These are phyloP conservation scores for Paramuricea clavata DNA, from an alignment of 92 coral and sea anemone genomes.

Conservation along the genomic window DNA sequence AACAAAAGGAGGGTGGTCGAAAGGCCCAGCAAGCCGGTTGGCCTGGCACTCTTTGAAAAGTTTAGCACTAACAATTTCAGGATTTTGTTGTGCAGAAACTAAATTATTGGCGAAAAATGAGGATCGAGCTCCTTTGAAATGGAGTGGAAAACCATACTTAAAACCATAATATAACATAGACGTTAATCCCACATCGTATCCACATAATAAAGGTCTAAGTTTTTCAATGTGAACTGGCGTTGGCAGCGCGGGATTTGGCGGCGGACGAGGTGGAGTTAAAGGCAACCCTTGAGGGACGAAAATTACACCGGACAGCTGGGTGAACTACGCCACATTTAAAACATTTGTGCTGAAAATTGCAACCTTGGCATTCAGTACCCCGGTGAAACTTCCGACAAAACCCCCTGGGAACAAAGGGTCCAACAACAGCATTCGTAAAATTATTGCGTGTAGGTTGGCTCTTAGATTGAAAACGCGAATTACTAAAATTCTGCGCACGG, in stretches of 20 bases:
- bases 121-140: constrained; percentile 23
- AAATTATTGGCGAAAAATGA: constrained; percentile 39
- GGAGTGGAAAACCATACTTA: constrained; percentile 46
- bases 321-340: constrained; percentile 1
- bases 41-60: constrained; percentile 42
- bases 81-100: constrained; percentile 60
- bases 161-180: constrained; percentile 38
- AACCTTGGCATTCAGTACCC: constrained; percentile 27
- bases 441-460: not conserved
- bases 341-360: constrained; percentile 44
- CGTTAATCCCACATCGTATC: not conserved
- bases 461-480: not conserved
- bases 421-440: not conserved
- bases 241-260: not conserved
- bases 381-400: constrained; percentile 43
- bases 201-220: not conserved
- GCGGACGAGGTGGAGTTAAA: too few species aligned
- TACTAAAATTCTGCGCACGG: constrained; percentile 35
- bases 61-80: constrained; percentile 57
- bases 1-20: constrained; percentile 52
- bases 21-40: constrained; percentile 2
- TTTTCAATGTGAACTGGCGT: not conserved
- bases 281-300: not conserved
- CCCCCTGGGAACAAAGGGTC: constrained; percentile 42
- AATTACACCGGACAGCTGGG: not conserved